Percentiles rank a stretch among this genome's conserved stretches.
Conservation (phyloP, 2,113 vertebrate species). For the Catagonus wagneri region DNA sequence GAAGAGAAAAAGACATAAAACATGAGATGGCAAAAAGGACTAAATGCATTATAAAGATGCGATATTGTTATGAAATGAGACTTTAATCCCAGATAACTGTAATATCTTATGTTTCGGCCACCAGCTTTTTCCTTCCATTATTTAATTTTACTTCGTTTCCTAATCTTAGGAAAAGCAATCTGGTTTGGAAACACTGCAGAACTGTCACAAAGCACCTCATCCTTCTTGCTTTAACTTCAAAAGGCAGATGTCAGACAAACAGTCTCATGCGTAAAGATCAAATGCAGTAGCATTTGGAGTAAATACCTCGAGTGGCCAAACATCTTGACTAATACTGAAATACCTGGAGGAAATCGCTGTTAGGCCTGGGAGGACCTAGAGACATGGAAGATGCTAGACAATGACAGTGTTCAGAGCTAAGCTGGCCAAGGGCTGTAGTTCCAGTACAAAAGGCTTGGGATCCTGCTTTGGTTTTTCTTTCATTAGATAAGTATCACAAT, state of each 20-base stretch:
- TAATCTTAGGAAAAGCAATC: conserved; percentile 39
- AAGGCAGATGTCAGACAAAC: not conserved
- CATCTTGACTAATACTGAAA: not conserved
- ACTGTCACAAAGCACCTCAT: not conserved
- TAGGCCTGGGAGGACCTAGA: not conserved
- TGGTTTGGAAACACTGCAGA: not conserved
- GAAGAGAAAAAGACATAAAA: conserved; percentile 16
- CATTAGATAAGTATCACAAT: conserved; percentile 40
- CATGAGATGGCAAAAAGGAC: not conserved
- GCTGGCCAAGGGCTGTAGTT: not conserved
- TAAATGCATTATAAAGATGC: not conserved
- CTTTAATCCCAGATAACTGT: not conserved
- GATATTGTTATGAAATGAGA: not conserved
- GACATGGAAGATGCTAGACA: fast-evolving
- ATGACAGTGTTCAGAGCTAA: not conserved
- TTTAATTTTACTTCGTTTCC: not conserved
- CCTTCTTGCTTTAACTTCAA: conserved; percentile 4
- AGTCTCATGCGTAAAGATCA: not conserved
- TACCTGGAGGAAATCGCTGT: not conserved
- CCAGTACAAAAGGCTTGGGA: not conserved
- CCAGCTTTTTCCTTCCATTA: not conserved
- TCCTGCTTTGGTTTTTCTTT: conserved; percentile 51
- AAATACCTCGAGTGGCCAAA: not conserved
- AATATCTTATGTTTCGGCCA: not conserved
- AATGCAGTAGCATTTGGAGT: not conserved